These are phyloP conservation scores for Monoplex corrugatus DNA, from an alignment of 2,888 invertebrate genomes.

Conservation along the genomic window DNA sequence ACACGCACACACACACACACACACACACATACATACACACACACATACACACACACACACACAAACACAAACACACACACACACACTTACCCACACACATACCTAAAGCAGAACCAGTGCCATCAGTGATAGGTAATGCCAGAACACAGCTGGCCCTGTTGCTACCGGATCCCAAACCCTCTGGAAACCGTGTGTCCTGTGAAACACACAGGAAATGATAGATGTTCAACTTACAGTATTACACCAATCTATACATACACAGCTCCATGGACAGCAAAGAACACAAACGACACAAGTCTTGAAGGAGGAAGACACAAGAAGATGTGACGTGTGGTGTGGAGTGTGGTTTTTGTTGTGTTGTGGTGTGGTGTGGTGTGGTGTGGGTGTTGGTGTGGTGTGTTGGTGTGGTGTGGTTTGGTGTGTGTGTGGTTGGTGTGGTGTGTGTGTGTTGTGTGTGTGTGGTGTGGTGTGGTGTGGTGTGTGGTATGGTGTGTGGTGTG, in stretches of 20 bases:
- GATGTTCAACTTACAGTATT: too few species aligned
- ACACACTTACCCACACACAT: conserved; percentile 50
- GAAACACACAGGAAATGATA: conserved; percentile 45
- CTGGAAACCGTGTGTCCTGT: conserved; percentile 84
- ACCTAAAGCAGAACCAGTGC: conserved; percentile 85
- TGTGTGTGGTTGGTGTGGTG: too few species aligned
- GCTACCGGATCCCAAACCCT: conserved; percentile 78
- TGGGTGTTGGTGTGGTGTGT: too few species aligned
- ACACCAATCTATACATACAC: too few species aligned
- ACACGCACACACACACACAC: background rate
- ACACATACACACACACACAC: conserved; percentile 41
- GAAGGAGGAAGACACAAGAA: background rate
- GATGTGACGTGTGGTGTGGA: background rate
- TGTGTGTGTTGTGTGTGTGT: too few species aligned
- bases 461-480: background rate
- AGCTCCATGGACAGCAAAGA: too few species aligned
- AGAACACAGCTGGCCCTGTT: conserved; percentile 78
- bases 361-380: too few species aligned
- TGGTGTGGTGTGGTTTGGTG: too few species aligned
- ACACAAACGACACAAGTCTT: too few species aligned
- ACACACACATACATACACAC: conserved; percentile 8
- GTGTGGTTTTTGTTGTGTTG: background rate
- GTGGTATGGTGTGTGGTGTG: too few species aligned
- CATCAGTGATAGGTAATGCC: conserved; percentile 86
- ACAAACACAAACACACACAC: conserved; percentile 36